Conservation (phyloP, 2,113 vertebrate genomes). For the Halcyon malimbica region DNA sequence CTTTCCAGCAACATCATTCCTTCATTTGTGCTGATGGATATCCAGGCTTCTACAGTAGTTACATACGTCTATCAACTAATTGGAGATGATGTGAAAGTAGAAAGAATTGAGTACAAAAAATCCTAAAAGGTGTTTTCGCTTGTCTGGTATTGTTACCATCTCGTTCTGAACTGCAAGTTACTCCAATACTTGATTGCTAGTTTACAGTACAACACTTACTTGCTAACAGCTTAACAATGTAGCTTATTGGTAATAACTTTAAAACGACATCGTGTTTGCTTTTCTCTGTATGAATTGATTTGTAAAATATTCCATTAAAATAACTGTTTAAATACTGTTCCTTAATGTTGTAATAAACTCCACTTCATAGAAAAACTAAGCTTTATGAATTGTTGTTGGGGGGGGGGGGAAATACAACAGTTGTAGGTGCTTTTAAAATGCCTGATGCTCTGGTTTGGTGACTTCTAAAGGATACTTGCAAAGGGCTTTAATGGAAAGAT, state of each 20-base stretch:
- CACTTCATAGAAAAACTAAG: slow-evolving; percentile 42
- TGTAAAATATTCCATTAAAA: slow-evolving; percentile 73
- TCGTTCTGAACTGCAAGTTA: slow-evolving; percentile 58
- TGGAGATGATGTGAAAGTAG: slow-evolving; percentile 97
- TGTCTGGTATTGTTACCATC: slow-evolving; percentile 63
- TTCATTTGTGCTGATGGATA: slow-evolving; percentile 99
- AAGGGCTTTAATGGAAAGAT: not conserved
- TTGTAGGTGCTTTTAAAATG: not conserved
- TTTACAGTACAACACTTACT: slow-evolving; percentile 59
- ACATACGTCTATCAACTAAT: slow-evolving; percentile 98
- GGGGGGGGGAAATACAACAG: not conserved
- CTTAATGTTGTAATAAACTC: slow-evolving; percentile 73
- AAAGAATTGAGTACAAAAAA: slow-evolving; percentile 99
- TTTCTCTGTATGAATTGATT: slow-evolving; percentile 52
- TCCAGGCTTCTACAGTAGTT: slow-evolving; percentile 97
- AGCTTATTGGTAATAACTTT: slow-evolving; percentile 53
- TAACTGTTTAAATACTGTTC: slow-evolving; percentile 22
- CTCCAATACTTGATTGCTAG: slow-evolving; percentile 60
- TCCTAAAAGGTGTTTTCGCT: slow-evolving; percentile 76
- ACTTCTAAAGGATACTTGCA: not conserved
- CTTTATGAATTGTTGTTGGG: not conserved
- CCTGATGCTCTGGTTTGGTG: not conserved
- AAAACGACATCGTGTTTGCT: slow-evolving; percentile 50
- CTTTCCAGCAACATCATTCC: slow-evolving; percentile 94
- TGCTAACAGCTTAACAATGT: slow-evolving; percentile 65